A percentile compares a stretch with the other conserved stretches of the same genome.
phyloP scores from a whole-genome alignment of 2,797 vertebrate species.

The Gambelia wislizenii region DNA sequence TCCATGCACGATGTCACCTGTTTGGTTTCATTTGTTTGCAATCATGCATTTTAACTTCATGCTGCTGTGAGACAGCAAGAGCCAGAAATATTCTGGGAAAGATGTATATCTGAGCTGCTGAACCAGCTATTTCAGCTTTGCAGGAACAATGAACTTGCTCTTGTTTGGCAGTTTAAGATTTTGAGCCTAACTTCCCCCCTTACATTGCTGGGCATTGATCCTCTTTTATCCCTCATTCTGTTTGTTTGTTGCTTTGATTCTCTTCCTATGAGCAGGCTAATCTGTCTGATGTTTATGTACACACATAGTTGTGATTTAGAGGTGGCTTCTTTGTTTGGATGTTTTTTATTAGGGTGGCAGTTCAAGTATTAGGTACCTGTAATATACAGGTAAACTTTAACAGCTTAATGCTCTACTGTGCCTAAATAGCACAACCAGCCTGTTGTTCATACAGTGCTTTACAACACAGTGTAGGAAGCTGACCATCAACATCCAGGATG shows the following conservation, averaged over 20 bases:
- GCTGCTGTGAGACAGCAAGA: slow-evolving; percentile 43
- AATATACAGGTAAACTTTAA: slow-evolving; percentile 23
- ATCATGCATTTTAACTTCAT: slow-evolving; percentile 44
- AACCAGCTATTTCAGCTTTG: slow-evolving; percentile 67
- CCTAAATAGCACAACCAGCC: neutral
- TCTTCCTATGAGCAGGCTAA: slow-evolving; percentile 56
- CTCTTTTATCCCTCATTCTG: slow-evolving; percentile 66
- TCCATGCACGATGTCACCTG: neutral
- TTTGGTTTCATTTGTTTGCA: slow-evolving; percentile 67
- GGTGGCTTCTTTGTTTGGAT: slow-evolving; percentile 50
- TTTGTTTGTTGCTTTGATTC: slow-evolving; percentile 67
- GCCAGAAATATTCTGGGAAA: slow-evolving; percentile 46
- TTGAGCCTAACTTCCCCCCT: slow-evolving; percentile 64
- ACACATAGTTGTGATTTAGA: slow-evolving; percentile 49
- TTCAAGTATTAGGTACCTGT: slow-evolving; percentile 9
- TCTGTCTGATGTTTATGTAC: slow-evolving; percentile 62
- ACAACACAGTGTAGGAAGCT: neutral
- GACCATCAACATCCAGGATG: neutral
- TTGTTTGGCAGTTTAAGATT: slow-evolving; percentile 61
- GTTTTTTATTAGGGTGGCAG: slow-evolving; percentile 21
- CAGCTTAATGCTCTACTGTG: neutral
- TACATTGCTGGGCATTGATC: slow-evolving; percentile 55
- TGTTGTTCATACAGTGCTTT: neutral
- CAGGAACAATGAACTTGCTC: slow-evolving; percentile 63
- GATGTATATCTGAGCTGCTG: slow-evolving; percentile 57